These are phyloP conservation scores for Todus mexicanus DNA, from an alignment of 2,797 vertebrate species.

Conservation along the genomic window DNA sequence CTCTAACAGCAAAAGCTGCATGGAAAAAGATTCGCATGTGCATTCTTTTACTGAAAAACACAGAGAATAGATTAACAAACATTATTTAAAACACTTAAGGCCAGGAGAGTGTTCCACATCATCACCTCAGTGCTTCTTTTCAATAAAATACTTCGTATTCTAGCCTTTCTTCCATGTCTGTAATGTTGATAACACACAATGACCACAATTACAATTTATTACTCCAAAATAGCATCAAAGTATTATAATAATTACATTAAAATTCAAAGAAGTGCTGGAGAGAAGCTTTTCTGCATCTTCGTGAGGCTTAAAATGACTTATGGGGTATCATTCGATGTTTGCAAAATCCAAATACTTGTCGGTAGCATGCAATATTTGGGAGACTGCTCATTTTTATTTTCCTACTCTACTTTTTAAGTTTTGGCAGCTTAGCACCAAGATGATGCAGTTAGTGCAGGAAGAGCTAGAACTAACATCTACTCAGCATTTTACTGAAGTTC, in stretches of 20 bases:
- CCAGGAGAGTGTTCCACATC: not conserved
- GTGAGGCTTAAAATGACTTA: not conserved
- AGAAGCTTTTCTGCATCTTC: not conserved
- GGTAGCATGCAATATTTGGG: not conserved
- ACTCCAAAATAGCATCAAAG: not conserved
- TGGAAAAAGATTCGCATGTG: not conserved
- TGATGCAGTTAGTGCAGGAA: not conserved
- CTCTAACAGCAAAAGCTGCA: not conserved
- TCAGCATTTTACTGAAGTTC: not conserved
- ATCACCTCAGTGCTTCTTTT: not conserved
- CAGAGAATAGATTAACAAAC: not conserved
- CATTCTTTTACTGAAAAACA: not conserved
- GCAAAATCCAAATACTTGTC: not conserved
- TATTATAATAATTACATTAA: not conserved
- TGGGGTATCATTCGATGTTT: fast-evolving
- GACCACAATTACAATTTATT: not conserved
- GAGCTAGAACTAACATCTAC: not conserved
- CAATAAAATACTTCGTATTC: not conserved
- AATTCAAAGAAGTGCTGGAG: not conserved
- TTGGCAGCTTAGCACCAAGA: not conserved
- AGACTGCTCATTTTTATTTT: not conserved
- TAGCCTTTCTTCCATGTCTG: not conserved
- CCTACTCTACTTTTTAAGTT: not conserved
- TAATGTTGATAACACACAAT: not conserved
- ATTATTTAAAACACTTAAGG: not conserved